phyloP scores from a whole-genome alignment of 2,797 vertebrate species.

The Hoplostethus atlanticus region DNA sequence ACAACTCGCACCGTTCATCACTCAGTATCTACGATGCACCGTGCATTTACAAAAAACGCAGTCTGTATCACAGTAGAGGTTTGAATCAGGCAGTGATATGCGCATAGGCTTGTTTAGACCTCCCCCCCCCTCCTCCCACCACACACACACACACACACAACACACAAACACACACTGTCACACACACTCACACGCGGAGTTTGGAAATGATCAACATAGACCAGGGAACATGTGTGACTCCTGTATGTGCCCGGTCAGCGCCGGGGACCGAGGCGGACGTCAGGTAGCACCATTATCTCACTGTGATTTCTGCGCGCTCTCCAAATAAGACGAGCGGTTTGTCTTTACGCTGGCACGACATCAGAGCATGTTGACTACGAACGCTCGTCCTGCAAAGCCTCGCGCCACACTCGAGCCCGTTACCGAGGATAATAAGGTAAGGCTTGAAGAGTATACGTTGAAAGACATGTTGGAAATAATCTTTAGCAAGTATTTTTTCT shows the following conservation, averaged over 20 bases:
- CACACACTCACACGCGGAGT: conserved; percentile 68
- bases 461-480: conserved; percentile 28
- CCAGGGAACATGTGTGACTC: conserved; percentile 49
- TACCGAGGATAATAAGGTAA: conserved; percentile 18
- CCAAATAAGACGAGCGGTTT: conserved; percentile 3
- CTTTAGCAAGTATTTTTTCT: background rate
- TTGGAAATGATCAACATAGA: conserved; percentile 69
- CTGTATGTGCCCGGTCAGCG: background rate
- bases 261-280: background rate
- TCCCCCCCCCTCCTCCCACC: background rate
- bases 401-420: conserved; percentile 15
- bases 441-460: background rate
- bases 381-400: conserved; percentile 43
- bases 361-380: conserved; percentile 31
- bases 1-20: conserved; percentile 33
- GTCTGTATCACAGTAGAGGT: background rate
- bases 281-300: conserved; percentile 18
- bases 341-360: conserved; percentile 54
- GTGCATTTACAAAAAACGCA: conserved; percentile 14
- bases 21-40: background rate
- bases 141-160: too few relatives aligned
- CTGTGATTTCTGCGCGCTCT: conserved; percentile 13
- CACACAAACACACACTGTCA: conserved; percentile 32
- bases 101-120: conserved; percentile 46
- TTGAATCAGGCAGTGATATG: conserved; percentile 39